Evolutionary conservation across 2,797 vertebrate species (phyloP), one percentile per base, ranked within the genome.

Genomic region (Remorina albescens): DNA sequence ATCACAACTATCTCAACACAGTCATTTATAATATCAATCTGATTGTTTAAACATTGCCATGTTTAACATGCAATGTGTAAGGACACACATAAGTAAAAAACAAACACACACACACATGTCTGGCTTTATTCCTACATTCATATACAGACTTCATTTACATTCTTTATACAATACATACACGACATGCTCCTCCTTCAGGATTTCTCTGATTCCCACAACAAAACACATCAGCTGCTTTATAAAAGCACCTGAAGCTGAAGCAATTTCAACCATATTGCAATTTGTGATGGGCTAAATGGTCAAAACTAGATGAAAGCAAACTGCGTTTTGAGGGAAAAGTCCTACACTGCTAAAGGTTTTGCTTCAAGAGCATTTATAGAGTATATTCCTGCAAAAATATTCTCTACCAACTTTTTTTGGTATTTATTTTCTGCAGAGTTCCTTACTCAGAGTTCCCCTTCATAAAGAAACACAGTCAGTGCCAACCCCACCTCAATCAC

Each of bases 121-220:
- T 86, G 74, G 51, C 66, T 80, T 74, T 36, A 3, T 64, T 77
- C 77, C 68, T 80, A 78, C 67, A 83, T 83, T 77, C 67, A 88
- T 83, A 71, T 74, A 82, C 67, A 86, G 39, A 75, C 26, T 68
- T 77, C 37, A 73, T 87, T 55, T 84, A 88, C 82, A 85, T 19
- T 79, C 39, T 74, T 83, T 87, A 86, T 71, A 80, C 39, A 64
- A 32, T 39, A 54, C 25, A 65, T 47, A 64, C 67, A 76, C 66
- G 67, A 28, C 25, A 69, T 63, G 26, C 54, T 61, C 2, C 47
- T n/a, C 3, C 53, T 16, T 32, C 36, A 37, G 57, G 16, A 51
- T 19, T 46, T 51, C 36, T 72, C 57, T 44, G 56, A 49, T 12
- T 49, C 25, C 5, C 46, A 10, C 8, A 11, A 56, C 9, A 16